Evolutionary conservation across 2,113 vertebrate species (phyloP).

Genomic region (Malurus melanocephalus): DNA sequence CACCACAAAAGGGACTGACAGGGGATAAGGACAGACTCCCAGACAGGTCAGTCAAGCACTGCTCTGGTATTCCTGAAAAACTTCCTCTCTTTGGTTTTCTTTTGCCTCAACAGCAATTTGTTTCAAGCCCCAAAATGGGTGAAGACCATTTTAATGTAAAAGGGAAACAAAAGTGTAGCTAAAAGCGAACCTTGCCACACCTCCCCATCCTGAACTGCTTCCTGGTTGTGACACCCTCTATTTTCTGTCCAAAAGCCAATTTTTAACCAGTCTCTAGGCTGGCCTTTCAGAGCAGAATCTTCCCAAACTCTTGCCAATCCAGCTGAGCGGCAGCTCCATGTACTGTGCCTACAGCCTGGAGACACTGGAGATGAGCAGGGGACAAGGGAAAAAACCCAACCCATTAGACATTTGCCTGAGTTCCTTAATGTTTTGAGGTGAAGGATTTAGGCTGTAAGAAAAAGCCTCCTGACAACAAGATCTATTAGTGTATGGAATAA

Average conservation of each 20-base stretch:
- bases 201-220: neutral
- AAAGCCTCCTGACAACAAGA: constrained; percentile 48
- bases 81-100: neutral
- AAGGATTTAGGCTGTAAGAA: constrained; percentile 34
- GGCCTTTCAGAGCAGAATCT: neutral
- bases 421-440: constrained; percentile 38
- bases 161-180: neutral
- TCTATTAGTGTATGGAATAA: constrained; percentile 52
- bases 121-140: neutral
- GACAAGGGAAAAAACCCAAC: neutral
- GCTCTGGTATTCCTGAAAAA: neutral
- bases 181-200: neutral
- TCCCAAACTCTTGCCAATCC: neutral
- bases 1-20: neutral
- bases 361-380: neutral
- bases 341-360: neutral
- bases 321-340: neutral
- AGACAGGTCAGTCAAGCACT: neutral
- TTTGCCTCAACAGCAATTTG: neutral
- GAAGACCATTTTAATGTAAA: neutral
- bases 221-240: neutral
- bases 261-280: neutral
- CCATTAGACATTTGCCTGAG: constrained; percentile 14
- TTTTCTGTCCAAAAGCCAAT: constrained; percentile 7
- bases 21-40: neutral